Conservation (phyloP, 2,113 vertebrate genomes). For the Melanerpes formicivorus region DNA sequence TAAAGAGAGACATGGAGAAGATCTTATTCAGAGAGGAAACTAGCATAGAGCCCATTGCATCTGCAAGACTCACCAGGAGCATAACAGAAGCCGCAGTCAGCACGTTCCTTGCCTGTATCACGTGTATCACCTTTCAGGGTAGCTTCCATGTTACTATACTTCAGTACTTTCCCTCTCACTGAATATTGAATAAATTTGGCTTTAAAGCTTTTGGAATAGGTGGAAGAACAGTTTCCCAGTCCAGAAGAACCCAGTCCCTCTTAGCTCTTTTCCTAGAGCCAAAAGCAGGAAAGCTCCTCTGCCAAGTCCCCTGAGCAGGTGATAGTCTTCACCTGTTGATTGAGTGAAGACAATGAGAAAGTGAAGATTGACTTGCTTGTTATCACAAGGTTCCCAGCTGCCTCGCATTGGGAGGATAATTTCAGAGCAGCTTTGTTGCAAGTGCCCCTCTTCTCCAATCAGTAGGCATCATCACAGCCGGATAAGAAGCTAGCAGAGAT, state of each 20-base stretch:
- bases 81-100: neutral
- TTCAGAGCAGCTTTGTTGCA: slow-evolving; percentile 35
- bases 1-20: neutral
- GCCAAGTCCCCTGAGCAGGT: slow-evolving; percentile 20
- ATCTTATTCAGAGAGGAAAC: neutral
- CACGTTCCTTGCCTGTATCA: neutral
- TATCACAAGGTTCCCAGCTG: slow-evolving; percentile 40
- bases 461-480: slow-evolving; percentile 9
- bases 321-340: neutral
- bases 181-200: neutral
- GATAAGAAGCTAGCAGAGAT: neutral
- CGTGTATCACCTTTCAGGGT: rapidly evolving
- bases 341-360: neutral
- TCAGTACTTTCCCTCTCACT: neutral
- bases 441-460: slow-evolving; percentile 26
- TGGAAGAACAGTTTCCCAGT: neutral
- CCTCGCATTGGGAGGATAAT: neutral
- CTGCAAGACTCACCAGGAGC: neutral
- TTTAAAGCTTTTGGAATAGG: neutral
- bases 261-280: neutral
- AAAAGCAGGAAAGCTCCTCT: neutral
- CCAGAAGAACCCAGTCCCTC: neutral
- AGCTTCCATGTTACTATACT: neutral
- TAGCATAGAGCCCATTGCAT: neutral
- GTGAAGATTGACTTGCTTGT: slow-evolving; percentile 41